phyloP scores from a whole-genome alignment of 2,888 invertebrate species.

The Drosophila niveifrons region DNA sequence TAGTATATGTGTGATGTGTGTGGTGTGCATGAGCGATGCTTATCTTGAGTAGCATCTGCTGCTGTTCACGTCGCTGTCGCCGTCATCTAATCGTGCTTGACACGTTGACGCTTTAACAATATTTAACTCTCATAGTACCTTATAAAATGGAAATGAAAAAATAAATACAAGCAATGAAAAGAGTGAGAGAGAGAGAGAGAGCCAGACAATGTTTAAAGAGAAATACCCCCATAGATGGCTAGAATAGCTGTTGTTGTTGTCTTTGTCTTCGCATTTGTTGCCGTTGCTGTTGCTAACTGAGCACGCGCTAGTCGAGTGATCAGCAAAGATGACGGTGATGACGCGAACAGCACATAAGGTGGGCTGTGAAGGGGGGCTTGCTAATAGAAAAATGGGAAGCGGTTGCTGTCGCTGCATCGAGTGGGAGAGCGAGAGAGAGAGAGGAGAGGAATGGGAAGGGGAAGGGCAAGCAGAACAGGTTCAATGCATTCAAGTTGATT shows the following conservation, averaged over 20 bases:
- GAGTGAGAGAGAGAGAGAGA: conserved; percentile 15
- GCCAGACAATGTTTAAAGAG: background rate
- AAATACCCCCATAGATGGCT: conserved; percentile 58
- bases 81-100: conserved; percentile 45
- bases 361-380: background rate
- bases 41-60: conserved; percentile 17
- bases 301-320: conserved; percentile 81
- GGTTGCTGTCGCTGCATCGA: conserved; percentile 29
- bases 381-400: conserved; percentile 48
- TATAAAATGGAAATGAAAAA: conserved; percentile 50
- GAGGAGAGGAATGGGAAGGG: conserved; percentile 1
- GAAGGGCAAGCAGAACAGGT: conserved; percentile 56
- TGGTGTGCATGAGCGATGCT: background rate
- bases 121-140: conserved; percentile 40
- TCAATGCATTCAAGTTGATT: conserved; percentile 73
- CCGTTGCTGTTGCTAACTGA: conserved; percentile 50
- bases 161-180: conserved; percentile 37
- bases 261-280: conserved; percentile 19
- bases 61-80: conserved; percentile 15
- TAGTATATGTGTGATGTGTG: background rate
- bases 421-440: conserved; percentile 40
- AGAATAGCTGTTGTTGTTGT: conserved; percentile 51
- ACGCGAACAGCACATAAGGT: background rate
- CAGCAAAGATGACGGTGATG: conserved; percentile 51
- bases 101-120: conserved; percentile 49